phyloP scores from a whole-genome alignment of 2,888 invertebrate genomes.

The Merodon equestris region DNA sequence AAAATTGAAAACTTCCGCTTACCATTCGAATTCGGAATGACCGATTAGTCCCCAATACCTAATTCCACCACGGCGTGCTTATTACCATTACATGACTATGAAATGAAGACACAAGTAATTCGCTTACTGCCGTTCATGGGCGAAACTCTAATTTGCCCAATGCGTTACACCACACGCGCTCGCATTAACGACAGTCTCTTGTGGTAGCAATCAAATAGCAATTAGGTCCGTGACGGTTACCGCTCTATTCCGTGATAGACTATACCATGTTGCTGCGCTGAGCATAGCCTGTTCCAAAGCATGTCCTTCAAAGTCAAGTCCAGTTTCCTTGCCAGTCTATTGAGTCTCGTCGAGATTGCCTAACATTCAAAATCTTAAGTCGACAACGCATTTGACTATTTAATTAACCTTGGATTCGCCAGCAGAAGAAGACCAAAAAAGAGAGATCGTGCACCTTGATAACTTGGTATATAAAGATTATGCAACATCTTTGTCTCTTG shows the following conservation, averaged over 20 bases:
- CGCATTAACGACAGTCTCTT: background rate
- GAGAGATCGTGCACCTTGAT: background rate
- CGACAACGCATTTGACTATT: conserved; percentile 41
- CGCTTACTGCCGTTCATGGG: too few species aligned
- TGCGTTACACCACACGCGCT: conserved; percentile 9
- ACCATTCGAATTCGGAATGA: background rate
- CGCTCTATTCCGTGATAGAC: too few species aligned
- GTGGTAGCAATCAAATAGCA: background rate
- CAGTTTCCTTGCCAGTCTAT: background rate
- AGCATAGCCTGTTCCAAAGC: too few species aligned
- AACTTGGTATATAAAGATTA: background rate
- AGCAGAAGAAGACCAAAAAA: conserved; percentile 19
- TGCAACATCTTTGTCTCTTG: too few species aligned
- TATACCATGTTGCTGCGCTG: too few species aligned
- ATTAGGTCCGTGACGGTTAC: too few species aligned
- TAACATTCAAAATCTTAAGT: conserved; percentile 27
- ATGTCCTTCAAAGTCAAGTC: too few species aligned
- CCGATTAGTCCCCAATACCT: background rate
- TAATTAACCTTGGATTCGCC: conserved; percentile 53
- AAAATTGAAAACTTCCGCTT: too few species aligned
- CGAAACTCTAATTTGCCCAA: too few species aligned
- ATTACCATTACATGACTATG: conserved; percentile 19
- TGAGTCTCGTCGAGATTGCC: conserved; percentile 7
- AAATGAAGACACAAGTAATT: background rate
- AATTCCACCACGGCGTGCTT: background rate